Base-by-base conservation (phyloP, 2,797 vertebrate species). In the Crenuchus spilurus region DNA sequence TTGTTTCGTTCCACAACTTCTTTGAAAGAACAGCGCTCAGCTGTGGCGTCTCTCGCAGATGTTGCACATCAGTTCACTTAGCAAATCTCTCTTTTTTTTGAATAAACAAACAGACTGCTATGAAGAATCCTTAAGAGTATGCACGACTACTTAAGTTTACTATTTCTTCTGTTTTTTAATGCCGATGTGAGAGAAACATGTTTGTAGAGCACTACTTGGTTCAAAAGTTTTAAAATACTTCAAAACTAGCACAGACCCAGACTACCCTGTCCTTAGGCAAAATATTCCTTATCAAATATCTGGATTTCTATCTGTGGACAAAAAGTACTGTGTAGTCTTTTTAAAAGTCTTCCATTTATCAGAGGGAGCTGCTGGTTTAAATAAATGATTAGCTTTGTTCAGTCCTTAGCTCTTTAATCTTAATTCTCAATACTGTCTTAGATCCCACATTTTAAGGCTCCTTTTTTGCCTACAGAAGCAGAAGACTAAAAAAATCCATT, bases 401-500 rank as follows among this genome's bases (percentile, higher is more conserved):
- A 37, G 58, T 30, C 33, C 42, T 24, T 7, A 16, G 24, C 44
- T 70, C 70, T 77, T 74, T 77, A 71, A 77, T 74, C 70, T 80
- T 73, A 61, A 58, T 60, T 71, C 60, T 74, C 61, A 55, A 69
- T 69, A 54, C 51, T 64, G 66, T 76, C 48, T 74, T 24, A 54
- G 49, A 37, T 77, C 75, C 54, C 54, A 62, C 18, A 41, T 77
- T 77, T 74, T 37, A 66, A 55, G 13, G 24, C 20, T 60, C 55
- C 48, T 46, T 65, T 77, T 73, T 60, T 73, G 70, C 74, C 57
- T 72, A 49, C 22, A 57, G 67, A 69, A 57, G 60, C 37, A 73
- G 33, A 62, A 33, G 51, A 62, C 30, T 18, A 73, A 72, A 63
- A 54, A 77, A 78, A 80, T 76, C 78, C 61, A 80, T 82, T 79